Base-by-base conservation (phyloP, 2,113 vertebrate species). In the Dasyprocta punctata region DNA sequence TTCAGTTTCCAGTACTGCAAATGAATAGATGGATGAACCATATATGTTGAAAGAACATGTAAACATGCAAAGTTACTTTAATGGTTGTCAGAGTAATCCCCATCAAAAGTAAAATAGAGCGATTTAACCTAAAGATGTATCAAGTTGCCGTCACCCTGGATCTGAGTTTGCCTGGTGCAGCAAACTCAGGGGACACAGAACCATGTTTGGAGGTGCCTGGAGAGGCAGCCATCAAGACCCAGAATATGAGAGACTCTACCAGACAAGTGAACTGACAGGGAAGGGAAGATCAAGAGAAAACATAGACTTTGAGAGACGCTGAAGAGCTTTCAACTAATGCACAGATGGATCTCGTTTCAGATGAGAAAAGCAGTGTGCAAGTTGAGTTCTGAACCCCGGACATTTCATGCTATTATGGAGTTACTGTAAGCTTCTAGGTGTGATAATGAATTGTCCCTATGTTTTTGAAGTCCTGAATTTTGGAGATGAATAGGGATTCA, bases 261-360 rank as follows among this genome's bases (percentile, higher is more conserved):
- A 33, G n/a, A 49, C 22, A 52, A 13, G 13, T 41, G n/a, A 14
- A 6, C 33, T 10, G 28, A 65, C 20, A 41, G 7, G 33, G 33
- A 30, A 86, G 41, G 52, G 56, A 77, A 14, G 6, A 16, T 58
- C 41, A 13, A 73, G 65, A 24, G n/a, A 82, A 60, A 63, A 11
- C 8, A 16, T 0, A 11, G 49, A 56, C 9, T 10, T 0, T 7
- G 75, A n/a, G 24, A 52, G 30, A 8, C 0, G 1, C 52, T 19
- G 30, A 17, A 44, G 63, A 71, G 20, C 19, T 52, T 1, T 26
- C 38, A 28, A 22, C 65, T 7, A 19, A 26, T 6, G 19, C 19
- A 36, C 12, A 36, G n/a, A 24, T 2, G n/a, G 2, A 33, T 16
- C 13, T 11, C 52, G 7, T 33, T 67, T 41, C 49, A 47, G 56